These are phyloP conservation scores for Arothron firmamentum DNA, from an alignment of 2,113 vertebrate genomes.

Conservation along the genomic window DNA sequence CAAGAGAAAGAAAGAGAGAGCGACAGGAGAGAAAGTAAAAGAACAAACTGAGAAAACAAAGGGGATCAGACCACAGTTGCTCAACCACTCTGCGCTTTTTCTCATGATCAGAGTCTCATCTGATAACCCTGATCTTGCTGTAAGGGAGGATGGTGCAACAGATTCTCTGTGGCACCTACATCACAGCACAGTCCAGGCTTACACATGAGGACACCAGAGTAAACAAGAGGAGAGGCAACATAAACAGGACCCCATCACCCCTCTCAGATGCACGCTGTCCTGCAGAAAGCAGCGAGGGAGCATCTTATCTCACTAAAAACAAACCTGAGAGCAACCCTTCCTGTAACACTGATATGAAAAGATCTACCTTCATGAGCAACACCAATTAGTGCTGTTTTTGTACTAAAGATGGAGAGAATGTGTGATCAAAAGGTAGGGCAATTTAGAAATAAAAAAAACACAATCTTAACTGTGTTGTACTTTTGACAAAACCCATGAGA, in stretches of 20 bases:
- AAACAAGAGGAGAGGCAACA: conserved; percentile 24
- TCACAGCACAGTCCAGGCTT: conserved; percentile 1
- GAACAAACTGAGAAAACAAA: conserved; percentile 12
- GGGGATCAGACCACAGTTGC: conserved; percentile 10
- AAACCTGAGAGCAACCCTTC: conserved; percentile 16
- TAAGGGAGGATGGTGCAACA: conserved; percentile 8
- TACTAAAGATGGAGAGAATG: not conserved
- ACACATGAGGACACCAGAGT: conserved; percentile 11
- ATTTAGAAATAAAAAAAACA: conserved; percentile 2
- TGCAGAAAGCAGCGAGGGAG: not conserved
- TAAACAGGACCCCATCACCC: conserved; percentile 23
- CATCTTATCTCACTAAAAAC: not conserved
- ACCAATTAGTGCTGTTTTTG: conserved; percentile 1
- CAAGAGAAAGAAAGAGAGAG: conserved; percentile 10
- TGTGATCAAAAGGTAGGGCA: not conserved
- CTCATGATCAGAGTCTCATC: conserved; percentile 26
- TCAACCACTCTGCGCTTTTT: conserved; percentile 25
- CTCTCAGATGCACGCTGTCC: conserved; percentile 9
- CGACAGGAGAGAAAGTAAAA: conserved; percentile 5
- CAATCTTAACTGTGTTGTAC: not conserved
- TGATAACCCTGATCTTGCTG: not conserved
- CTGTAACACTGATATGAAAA: conserved; percentile 16
- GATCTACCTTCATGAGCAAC: conserved; percentile 4
- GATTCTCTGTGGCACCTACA: conserved; percentile 13
- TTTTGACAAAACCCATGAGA: conserved; percentile 13